Percentiles rank a stretch among this genome's conserved stretches.
Evolutionary conservation across 2,797 vertebrate genomes (phyloP).

Genomic region (Cyclura pinguis): DNA sequence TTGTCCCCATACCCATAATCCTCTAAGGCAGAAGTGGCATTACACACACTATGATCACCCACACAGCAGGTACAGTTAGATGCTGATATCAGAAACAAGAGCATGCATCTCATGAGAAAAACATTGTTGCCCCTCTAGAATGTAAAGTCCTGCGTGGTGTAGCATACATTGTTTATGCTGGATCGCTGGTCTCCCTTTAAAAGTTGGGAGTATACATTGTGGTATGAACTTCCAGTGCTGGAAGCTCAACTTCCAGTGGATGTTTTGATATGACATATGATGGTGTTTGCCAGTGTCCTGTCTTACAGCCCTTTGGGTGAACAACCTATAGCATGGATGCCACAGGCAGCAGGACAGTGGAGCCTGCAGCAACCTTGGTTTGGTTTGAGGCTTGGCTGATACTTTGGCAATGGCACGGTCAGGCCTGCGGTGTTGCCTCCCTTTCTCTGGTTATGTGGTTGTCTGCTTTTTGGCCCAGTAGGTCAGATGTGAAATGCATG

Average conservation of each 20-base stretch:
- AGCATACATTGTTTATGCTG: not conserved
- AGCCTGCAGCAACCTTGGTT: not conserved
- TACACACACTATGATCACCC: constrained; percentile 50
- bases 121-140: fast-evolving
- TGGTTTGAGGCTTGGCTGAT: not conserved
- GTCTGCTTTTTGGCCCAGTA: no score
- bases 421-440: not conserved
- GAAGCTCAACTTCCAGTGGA: not conserved
- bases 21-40: constrained; percentile 54
- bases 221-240: not conserved
- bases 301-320: not conserved
- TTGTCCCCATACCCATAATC: constrained; percentile 41
- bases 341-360: not conserved
- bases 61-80: not conserved
- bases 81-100: constrained; percentile 7
- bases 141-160: constrained; percentile 17
- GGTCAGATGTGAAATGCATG: not conserved
- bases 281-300: not conserved
- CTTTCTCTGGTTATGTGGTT: not conserved
- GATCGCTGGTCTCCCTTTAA: not conserved
- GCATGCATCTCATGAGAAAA: not conserved
- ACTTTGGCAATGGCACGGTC: no score
- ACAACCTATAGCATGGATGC: not conserved
- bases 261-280: not conserved
- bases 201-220: not conserved